Percentiles rank a stretch among this genome's conserved stretches.
Conservation (phyloP, 2,888 invertebrate genomes). For the Sialis fuliginosa region DNA sequence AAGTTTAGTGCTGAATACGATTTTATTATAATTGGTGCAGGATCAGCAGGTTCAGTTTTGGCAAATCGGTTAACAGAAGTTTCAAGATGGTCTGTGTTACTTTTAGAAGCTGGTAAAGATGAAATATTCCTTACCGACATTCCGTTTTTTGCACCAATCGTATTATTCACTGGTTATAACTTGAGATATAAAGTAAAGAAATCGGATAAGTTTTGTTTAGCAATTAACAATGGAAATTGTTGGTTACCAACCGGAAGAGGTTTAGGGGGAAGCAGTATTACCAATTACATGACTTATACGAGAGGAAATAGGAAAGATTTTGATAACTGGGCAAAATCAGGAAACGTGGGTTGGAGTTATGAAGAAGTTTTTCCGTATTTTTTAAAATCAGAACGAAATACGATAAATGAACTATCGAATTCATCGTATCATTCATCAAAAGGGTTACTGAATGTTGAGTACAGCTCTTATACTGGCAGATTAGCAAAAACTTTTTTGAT, state of each 20-base stretch:
- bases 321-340: constrained; percentile 61
- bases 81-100: constrained; percentile 42
- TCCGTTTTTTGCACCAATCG: constrained; percentile 47
- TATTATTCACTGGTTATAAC: constrained; percentile 39
- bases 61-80: constrained; percentile 63
- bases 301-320: constrained; percentile 66
- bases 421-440: constrained; percentile 44
- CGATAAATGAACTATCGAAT: constrained; percentile 35
- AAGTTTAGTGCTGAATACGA: constrained; percentile 29
- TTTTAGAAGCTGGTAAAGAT: constrained; percentile 63
- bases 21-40: constrained; percentile 43
- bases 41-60: constrained; percentile 48
- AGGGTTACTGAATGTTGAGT: constrained; percentile 51
- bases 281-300: constrained; percentile 72
- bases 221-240: constrained; percentile 34
- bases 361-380: constrained; percentile 58
- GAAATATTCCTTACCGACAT: constrained; percentile 63
- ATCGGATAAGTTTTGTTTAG: constrained; percentile 28
- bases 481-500: constrained; percentile 44
- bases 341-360: constrained; percentile 69
- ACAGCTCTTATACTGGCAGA: constrained; percentile 42
- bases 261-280: constrained; percentile 65
- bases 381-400: constrained; percentile 55
- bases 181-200: constrained; percentile 59
- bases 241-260: constrained; percentile 63